A percentile compares a stretch with the other conserved stretches of the same genome.
These are phyloP conservation scores for Drosophila kepulauana DNA, from an alignment of 1,140 invertebrate genomes.

Conservation along the genomic window DNA sequence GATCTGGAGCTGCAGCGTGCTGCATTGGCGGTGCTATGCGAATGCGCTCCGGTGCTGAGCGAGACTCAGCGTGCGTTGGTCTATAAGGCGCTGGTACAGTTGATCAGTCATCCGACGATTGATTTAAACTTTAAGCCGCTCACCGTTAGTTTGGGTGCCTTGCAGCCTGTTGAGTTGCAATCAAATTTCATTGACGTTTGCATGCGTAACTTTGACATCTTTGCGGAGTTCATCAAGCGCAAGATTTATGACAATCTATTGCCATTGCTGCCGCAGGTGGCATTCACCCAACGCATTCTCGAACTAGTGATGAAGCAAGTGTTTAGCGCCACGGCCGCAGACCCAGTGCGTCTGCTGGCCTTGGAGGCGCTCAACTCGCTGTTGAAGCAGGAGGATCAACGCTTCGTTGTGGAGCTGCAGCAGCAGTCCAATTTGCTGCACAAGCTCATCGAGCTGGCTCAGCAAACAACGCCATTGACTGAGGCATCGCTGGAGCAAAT, in stretches of 20 bases:
- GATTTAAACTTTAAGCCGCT: constrained; percentile 69
- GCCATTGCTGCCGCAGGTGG: constrained; percentile 67
- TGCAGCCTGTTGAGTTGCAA: constrained; percentile 71
- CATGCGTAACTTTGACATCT: constrained; percentile 71
- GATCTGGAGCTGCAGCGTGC: constrained; percentile 69
- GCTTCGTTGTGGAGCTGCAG: constrained; percentile 72
- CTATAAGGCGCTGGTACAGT: constrained; percentile 70
- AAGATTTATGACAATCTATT: constrained; percentile 74
- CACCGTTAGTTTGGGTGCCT: constrained; percentile 25
- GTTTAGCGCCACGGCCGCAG: constrained; percentile 38
- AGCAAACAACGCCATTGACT: constrained; percentile 34
- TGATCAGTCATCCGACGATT: constrained; percentile 67
- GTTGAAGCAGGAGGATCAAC: constrained; percentile 58
- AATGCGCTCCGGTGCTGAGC: constrained; percentile 62
- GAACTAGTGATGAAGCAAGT: constrained; percentile 67
- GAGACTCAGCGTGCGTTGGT: constrained; percentile 71
- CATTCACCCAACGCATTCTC: constrained; percentile 73
- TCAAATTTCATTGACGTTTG: constrained; percentile 69
- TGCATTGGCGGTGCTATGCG: constrained; percentile 58
- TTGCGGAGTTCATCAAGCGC: constrained; percentile 69
- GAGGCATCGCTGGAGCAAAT: constrained; percentile 60
- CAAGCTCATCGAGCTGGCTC: constrained; percentile 67
- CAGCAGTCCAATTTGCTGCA: constrained; percentile 68
- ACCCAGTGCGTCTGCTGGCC: constrained; percentile 57
- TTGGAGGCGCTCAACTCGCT: constrained; percentile 68